phyloP scores from a whole-genome alignment of 2,113 vertebrate genomes.

The Elephantulus edwardii region DNA sequence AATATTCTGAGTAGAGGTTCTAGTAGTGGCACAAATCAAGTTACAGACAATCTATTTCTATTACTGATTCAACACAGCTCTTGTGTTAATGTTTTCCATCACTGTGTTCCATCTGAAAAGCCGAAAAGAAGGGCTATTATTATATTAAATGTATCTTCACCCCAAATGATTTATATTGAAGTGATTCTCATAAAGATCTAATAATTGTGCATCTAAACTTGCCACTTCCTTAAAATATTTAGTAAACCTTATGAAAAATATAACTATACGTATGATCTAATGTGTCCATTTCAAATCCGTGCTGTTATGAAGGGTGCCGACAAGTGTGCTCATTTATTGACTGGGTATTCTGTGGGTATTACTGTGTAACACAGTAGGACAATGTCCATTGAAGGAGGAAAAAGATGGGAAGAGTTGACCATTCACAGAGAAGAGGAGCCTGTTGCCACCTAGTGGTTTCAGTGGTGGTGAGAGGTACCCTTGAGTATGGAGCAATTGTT shows the following conservation, averaged over 20 bases:
- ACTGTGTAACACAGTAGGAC: not conserved
- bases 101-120: not conserved
- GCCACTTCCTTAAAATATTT: not conserved
- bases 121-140: not conserved
- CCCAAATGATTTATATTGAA: not conserved
- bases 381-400: not conserved
- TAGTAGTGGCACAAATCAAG: no score
- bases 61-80: no score
- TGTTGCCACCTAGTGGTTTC: not conserved
- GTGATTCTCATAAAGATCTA: not conserved
- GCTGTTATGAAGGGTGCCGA: not conserved
- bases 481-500: not conserved
- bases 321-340: not conserved
- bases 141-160: not conserved
- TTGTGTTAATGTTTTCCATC: not conserved
- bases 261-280: not conserved
- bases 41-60: no score
- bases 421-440: not conserved
- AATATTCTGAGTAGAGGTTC: no score
- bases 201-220: not conserved
- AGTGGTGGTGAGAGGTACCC: no score
- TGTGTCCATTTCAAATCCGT: not conserved
- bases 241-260: constrained; percentile 1
- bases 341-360: no score
- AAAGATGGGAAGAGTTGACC: not conserved